Percentiles rank a stretch among this genome's conserved stretches.
phyloP scores from a whole-genome alignment of 1,140 invertebrate species.

The Nasonia longicornis region DNA sequence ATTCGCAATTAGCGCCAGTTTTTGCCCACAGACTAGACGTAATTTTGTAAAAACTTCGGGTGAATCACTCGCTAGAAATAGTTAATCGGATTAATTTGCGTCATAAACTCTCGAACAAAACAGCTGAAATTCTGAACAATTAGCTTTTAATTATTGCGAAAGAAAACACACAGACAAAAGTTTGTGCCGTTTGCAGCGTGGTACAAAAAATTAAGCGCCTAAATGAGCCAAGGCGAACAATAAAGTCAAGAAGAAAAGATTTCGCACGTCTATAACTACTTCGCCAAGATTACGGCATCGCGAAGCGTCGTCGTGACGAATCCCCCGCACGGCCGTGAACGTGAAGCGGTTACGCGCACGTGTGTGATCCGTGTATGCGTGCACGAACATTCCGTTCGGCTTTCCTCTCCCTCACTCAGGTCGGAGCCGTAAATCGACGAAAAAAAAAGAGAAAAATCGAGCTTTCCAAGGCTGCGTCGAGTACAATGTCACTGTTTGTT shows the following conservation, averaged over 20 bases:
- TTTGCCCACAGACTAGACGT: neutral
- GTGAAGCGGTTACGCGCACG: neutral
- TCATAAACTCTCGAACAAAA: too few relatives aligned
- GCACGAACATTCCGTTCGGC: neutral
- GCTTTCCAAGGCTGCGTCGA: neutral
- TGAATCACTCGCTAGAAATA: neutral
- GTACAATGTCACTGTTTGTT: neutral
- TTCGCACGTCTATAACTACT: neutral
- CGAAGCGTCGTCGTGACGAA: neutral
- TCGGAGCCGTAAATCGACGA: neutral
- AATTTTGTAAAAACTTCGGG: neutral
- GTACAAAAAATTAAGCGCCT: neutral
- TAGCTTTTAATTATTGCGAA: neutral
- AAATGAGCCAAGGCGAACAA: slow-evolving; percentile 15
- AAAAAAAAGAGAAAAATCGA: slow-evolving; percentile 8
- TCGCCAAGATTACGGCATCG: neutral
- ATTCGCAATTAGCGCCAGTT: neutral
- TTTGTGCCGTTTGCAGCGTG: neutral
- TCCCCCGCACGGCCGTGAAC: neutral
- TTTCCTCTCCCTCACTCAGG: neutral
- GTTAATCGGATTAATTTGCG: neutral
- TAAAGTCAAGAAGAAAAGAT: slow-evolving; percentile 6
- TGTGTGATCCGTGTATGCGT: neutral
- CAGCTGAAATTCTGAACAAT: neutral
- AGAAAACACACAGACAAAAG: neutral